Evolutionary conservation across 2,113 vertebrate genomes (phyloP).

Genomic region (Pelecanus crispus): DNA sequence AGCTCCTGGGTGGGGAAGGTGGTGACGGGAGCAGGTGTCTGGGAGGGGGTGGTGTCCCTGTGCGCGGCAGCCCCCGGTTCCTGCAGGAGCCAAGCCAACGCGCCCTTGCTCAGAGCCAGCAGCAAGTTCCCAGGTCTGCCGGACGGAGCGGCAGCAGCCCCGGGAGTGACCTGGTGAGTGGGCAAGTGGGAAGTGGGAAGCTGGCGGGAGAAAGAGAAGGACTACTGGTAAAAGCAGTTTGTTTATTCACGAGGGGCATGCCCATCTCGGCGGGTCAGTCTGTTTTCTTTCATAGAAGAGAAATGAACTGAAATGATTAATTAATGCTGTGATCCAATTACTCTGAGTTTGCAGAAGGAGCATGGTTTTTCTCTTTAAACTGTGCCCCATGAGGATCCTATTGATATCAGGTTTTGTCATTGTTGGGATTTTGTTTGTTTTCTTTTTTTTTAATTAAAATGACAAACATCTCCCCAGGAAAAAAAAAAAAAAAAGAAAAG

Average conservation of each 20-base stretch:
- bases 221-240: not conserved
- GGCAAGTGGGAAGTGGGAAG: not conserved
- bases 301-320: conserved; percentile 51
- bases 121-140: not conserved
- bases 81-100: fast-evolving
- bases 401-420: not conserved
- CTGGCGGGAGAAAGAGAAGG: not conserved
- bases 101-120: fast-evolving
- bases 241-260: not conserved
- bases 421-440: not conserved
- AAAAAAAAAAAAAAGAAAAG: not conserved
- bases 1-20: not conserved
- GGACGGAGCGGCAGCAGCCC: fast-evolving
- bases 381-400: not conserved
- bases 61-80: not conserved
- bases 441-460: not conserved
- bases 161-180: not conserved
- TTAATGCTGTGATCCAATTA: conserved; percentile 47
- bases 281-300: conserved; percentile 23
- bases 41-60: not conserved
- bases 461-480: not conserved
- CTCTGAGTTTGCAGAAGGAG: conserved; percentile 11
- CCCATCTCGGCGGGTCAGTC: not conserved
- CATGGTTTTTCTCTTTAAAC: conserved; percentile 34
- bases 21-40: not conserved